Conservation (phyloP, 2,113 vertebrate species). For the Camarhynchus parvulus region DNA sequence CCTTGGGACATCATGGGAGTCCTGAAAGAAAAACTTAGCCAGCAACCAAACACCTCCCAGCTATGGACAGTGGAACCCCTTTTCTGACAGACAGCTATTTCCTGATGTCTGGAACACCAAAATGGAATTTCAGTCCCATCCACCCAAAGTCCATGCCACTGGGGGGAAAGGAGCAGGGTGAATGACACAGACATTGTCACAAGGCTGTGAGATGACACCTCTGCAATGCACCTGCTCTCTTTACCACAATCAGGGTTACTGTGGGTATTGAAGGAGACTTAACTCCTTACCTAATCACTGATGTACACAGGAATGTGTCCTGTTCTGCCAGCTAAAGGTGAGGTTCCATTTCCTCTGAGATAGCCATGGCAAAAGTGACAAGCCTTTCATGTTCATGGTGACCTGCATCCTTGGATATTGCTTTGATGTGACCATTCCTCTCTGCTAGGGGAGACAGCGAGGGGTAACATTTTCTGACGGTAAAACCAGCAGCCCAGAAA, state of each 20-base stretch:
- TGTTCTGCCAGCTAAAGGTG: neutral
- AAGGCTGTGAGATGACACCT: neutral
- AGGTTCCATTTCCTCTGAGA: neutral
- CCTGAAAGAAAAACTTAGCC: neutral
- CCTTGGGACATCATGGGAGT: neutral
- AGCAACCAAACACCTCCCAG: neutral
- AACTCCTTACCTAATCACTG: neutral
- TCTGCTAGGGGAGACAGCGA: neutral
- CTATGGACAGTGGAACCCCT: neutral
- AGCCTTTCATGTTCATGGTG: neutral
- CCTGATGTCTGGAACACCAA: neutral
- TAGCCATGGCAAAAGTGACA: neutral
- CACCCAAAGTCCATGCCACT: accelerated
- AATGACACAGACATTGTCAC: neutral
- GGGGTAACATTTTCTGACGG: neutral
- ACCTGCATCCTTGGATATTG: neutral
- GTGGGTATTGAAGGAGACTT: neutral
- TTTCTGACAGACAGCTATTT: neutral
- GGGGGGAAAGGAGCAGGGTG: neutral
- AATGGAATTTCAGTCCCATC: neutral
- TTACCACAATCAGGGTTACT: neutral
- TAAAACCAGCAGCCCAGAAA: constrained; percentile 5
- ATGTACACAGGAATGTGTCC: neutral
- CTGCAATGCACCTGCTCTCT: neutral
- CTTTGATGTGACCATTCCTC: neutral